Conservation (phyloP, 1,140 invertebrate species). For the Diachasma alloeum region DNA sequence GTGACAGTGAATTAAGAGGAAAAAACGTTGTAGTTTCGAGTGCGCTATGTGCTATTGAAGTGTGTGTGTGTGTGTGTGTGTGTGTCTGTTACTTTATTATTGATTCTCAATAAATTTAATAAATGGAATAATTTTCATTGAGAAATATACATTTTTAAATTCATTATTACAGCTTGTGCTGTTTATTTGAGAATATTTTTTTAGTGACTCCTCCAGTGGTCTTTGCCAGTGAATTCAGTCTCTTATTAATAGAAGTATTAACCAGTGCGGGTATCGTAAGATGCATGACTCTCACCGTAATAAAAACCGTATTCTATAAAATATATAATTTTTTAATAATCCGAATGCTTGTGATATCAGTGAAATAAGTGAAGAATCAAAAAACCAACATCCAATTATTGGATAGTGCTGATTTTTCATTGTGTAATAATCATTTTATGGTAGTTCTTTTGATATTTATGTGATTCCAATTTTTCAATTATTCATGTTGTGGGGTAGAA, state of each 20-base stretch:
- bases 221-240: slow-evolving; percentile 10
- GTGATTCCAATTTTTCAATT: too few relatives aligned
- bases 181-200: slow-evolving; percentile 63
- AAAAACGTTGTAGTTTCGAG: too few relatives aligned
- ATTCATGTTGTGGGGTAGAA: too few relatives aligned
- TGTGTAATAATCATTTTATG: too few relatives aligned
- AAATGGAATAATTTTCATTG: neutral
- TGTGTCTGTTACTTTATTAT: too few relatives aligned
- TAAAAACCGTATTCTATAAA: neutral
- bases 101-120: neutral
- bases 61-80: too few relatives aligned
- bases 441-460: too few relatives aligned
- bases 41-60: too few relatives aligned
- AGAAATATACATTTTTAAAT: neutral
- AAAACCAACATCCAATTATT: neutral
- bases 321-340: neutral
- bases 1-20: too few relatives aligned
- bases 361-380: neutral
- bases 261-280: neutral
- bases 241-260: slow-evolving; percentile 28
- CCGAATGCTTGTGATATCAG: neutral
- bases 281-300: neutral
- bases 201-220: slow-evolving; percentile 45
- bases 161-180: slow-evolving; percentile 8
- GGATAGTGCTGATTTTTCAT: too few relatives aligned